Conservation (phyloP, 2,888 invertebrate species). For the Blastobasis lacticolella region DNA sequence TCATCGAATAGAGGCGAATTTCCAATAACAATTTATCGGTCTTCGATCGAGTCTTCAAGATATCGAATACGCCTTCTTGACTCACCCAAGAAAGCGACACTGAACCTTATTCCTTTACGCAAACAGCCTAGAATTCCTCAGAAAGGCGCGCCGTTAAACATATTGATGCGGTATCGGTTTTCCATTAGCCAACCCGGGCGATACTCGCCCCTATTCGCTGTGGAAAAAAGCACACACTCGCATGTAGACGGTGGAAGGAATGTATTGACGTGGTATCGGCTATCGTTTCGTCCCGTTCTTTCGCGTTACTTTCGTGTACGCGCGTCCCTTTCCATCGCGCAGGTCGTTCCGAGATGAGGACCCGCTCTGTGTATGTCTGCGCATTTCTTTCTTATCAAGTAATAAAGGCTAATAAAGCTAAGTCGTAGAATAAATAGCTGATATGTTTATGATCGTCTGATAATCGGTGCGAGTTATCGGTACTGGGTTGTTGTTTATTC, state of each 20-base stretch:
- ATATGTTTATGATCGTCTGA: constrained; percentile 20
- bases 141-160: constrained; percentile 47
- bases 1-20: constrained; percentile 62
- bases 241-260: constrained; percentile 48
- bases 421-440: constrained; percentile 26
- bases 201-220: constrained; percentile 32
- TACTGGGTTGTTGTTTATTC: too few relatives aligned
- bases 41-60: constrained; percentile 72
- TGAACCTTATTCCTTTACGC: constrained; percentile 32
- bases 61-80: constrained; percentile 72
- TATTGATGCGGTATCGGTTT: constrained; percentile 74
- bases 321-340: constrained; percentile 61
- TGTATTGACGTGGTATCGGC: constrained; percentile 75
- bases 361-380: constrained; percentile 58
- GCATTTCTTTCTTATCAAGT: constrained; percentile 64
- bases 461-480: too few relatives aligned
- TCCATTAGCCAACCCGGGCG: constrained; percentile 49
- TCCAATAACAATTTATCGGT: constrained; percentile 64
- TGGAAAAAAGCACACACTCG: constrained; percentile 32
- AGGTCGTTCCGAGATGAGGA: constrained; percentile 60
- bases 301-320: constrained; percentile 44
- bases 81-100: constrained; percentile 27
- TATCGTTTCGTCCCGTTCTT: constrained; percentile 57
- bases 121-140: constrained; percentile 35
- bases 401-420: constrained; percentile 44